phyloP scores from a whole-genome alignment of 1,140 invertebrate genomes.

The Brachionus asplanchnoidis region DNA sequence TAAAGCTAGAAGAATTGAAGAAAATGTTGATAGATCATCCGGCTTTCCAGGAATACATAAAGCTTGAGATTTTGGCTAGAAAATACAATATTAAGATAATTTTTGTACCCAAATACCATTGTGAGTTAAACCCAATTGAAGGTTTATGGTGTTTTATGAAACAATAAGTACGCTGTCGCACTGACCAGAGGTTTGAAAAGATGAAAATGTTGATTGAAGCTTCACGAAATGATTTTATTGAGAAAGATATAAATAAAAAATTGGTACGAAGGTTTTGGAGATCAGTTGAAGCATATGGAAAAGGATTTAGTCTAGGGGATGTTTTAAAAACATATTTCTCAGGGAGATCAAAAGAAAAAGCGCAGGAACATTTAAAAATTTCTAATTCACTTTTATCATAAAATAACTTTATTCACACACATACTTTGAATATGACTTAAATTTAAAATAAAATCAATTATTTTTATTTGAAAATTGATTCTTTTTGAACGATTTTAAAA shows the following conservation, averaged over 20 bases:
- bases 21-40: neutral
- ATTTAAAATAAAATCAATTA: too few species aligned
- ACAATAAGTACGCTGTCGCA: neutral
- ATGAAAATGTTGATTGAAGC: neutral
- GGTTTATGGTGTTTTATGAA: neutral
- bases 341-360: too few species aligned
- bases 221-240: neutral
- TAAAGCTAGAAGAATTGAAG: too few species aligned
- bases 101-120: neutral
- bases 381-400: too few species aligned
- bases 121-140: neutral
- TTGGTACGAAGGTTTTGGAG: constrained; percentile 1
- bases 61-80: neutral
- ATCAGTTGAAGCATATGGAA: neutral
- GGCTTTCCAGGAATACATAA: neutral
- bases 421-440: too few species aligned
- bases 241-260: neutral
- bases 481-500: too few species aligned
- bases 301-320: too few species aligned
- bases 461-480: too few species aligned
- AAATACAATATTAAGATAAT: neutral
- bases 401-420: too few species aligned
- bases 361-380: too few species aligned
- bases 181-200: neutral
- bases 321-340: too few species aligned